Conservation (phyloP, 2,797 vertebrate species). For the Syngnathus acus region DNA sequence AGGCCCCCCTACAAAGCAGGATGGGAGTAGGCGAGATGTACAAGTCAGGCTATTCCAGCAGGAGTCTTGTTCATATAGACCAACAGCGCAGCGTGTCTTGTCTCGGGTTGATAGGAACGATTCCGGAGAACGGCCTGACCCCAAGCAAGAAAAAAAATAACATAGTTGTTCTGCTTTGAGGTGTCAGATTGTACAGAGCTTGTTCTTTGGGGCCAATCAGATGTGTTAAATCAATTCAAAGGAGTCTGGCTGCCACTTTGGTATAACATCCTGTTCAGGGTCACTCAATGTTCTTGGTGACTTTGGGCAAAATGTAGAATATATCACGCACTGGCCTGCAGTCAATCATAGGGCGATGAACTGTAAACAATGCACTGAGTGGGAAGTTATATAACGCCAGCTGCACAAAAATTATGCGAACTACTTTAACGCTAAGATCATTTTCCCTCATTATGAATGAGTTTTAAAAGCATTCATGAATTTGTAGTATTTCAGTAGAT, state of each 20-base stretch:
- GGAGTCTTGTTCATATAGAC: not conserved
- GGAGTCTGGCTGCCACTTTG: not conserved
- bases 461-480: not conserved
- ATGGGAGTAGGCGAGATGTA: no score
- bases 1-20: not conserved
- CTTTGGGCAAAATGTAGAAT: not conserved
- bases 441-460: not conserved
- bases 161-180: not conserved
- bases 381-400: not conserved
- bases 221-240: not conserved
- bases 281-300: not conserved
- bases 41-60: not conserved
- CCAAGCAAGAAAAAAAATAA: not conserved
- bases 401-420: not conserved
- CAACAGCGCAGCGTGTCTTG: not conserved
- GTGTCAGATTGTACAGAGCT: not conserved
- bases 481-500: not conserved
- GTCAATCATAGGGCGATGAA: not conserved
- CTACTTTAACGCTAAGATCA: not conserved
- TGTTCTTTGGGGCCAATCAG: not conserved
- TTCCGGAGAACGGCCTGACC: not conserved
- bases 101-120: not conserved
- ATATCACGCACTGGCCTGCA: not conserved
- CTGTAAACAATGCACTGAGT: not conserved
- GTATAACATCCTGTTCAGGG: not conserved